Base-by-base conservation (phyloP, 2,888 invertebrate genomes). In the Leucophenga maculata region DNA sequence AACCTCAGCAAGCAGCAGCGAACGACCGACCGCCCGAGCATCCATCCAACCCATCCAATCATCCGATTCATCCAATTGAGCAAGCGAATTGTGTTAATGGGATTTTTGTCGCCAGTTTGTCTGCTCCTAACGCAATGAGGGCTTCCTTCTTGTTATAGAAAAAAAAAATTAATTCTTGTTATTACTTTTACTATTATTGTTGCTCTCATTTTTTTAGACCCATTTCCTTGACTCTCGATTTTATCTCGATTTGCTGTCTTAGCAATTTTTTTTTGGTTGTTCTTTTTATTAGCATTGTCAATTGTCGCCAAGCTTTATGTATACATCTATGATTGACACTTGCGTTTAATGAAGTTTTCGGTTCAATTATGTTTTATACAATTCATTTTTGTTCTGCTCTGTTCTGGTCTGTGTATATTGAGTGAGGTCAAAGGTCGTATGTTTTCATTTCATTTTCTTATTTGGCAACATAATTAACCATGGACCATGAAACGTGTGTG, bases 31-130 rank as follows among this genome's bases (percentile, higher is more conserved):
- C 55, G 55, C 14, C 55, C 26, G 22, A 22, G 52, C 65, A 46
- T 48, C 4, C 16, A 11, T 16, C 50, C 50, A n/a, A 50, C 18
- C 16, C 50, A 18, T n/a, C 16, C 50, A 50, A 50, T n/a, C 50
- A n/a, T n/a, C 16, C 50, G 18, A 32, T 6, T 16, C 16, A 59
- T 11, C 55, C 11, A 55, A 14, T 39, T 9, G 22, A 59, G 14
- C 16, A 9, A 59, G 32, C 3, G 26, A 69, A 72, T 69, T 67
- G 67, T 68, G 69, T 69, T 75, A 74, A 78, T 74, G 78, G 77
- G 75, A 72, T 74, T 77, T 74, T 82, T 78, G 81, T 80, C 80
- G 80, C 76, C 78, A 71, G 71, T 67, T 73, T 72, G 80, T 83
- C 80, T 78, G 77, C 67, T 72, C 67, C 66, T 57, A 67, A 55